A percentile compares a stretch with the other conserved stretches of the same genome.
phyloP scores from a whole-genome alignment of 2,797 vertebrate genomes.

The Hapalemur alaotrensis region DNA sequence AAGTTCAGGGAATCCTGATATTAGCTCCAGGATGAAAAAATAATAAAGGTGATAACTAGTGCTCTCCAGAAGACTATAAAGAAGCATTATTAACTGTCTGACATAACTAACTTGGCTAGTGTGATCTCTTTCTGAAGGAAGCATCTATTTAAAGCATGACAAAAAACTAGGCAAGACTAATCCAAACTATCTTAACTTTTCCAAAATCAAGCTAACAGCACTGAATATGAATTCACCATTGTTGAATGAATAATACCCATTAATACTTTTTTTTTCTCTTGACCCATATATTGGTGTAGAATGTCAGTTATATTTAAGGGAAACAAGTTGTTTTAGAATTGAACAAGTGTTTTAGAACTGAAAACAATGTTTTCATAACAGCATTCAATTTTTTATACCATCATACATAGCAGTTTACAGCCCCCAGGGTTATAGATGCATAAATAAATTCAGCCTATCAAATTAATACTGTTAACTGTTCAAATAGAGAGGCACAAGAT shows the following conservation, averaged over 20 bases:
- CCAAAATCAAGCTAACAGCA: background rate
- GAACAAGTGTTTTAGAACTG: background rate
- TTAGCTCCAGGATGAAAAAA: background rate
- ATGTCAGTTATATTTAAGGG: background rate
- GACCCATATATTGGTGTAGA: background rate
- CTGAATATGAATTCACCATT: background rate
- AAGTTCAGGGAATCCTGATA: background rate
- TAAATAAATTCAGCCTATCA: background rate
- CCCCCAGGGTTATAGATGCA: background rate
- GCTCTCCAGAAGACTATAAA: background rate
- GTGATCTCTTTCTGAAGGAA: background rate
- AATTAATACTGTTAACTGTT: constrained; percentile 10
- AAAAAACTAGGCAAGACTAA: background rate
- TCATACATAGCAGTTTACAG: background rate
- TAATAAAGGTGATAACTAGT: background rate
- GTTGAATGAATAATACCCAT: background rate
- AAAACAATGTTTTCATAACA: background rate
- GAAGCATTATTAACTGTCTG: background rate
- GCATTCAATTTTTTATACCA: background rate
- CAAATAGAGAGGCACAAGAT: background rate
- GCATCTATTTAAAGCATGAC: background rate
- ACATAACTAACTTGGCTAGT: background rate
- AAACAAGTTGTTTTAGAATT: constrained; percentile 9
- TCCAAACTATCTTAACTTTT: background rate
- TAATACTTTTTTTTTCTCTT: background rate